phyloP scores from a whole-genome alignment of 2,797 vertebrate species.

The Chelon labrosus region DNA sequence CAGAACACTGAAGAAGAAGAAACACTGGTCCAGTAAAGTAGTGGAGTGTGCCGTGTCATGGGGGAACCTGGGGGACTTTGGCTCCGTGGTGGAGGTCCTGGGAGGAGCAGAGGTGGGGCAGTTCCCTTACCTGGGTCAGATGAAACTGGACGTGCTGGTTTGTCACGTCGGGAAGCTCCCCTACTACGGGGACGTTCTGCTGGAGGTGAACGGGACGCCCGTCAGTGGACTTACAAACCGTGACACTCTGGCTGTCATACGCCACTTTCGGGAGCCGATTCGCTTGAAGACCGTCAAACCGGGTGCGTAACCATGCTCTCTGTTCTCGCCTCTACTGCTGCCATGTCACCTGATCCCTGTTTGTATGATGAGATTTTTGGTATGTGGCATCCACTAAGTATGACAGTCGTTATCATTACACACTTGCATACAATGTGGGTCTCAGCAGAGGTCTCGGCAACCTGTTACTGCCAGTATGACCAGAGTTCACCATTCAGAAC shows the following conservation, averaged over 20 bases:
- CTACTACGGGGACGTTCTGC: slow-evolving; percentile 91
- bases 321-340: neutral
- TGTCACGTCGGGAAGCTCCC: slow-evolving; percentile 91
- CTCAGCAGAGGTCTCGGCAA: neutral
- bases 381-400: slow-evolving; percentile 16
- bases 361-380: slow-evolving; percentile 26
- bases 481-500: neutral
- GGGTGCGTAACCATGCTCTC: slow-evolving; percentile 80
- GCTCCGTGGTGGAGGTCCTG: slow-evolving; percentile 87
- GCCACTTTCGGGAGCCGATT: slow-evolving; percentile 95
- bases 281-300: slow-evolving; percentile 96
- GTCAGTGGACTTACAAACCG: slow-evolving; percentile 97
- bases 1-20: slow-evolving; percentile 96
- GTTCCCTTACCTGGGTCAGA: slow-evolving; percentile 87
- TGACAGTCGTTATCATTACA: neutral
- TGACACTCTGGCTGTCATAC: slow-evolving; percentile 94
- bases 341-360: slow-evolving; percentile 32
- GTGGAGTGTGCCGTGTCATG: slow-evolving; percentile 95
- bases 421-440: neutral
- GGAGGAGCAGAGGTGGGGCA: slow-evolving; percentile 92
- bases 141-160: slow-evolving; percentile 85
- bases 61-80: slow-evolving; percentile 89
- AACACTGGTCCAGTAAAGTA: slow-evolving; percentile 96
- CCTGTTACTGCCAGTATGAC: neutral
- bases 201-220: slow-evolving; percentile 97